Percentiles rank a stretch among this genome's conserved stretches.
Conservation (phyloP, 2,113 vertebrate genomes). For the Megaceryle maxima region DNA sequence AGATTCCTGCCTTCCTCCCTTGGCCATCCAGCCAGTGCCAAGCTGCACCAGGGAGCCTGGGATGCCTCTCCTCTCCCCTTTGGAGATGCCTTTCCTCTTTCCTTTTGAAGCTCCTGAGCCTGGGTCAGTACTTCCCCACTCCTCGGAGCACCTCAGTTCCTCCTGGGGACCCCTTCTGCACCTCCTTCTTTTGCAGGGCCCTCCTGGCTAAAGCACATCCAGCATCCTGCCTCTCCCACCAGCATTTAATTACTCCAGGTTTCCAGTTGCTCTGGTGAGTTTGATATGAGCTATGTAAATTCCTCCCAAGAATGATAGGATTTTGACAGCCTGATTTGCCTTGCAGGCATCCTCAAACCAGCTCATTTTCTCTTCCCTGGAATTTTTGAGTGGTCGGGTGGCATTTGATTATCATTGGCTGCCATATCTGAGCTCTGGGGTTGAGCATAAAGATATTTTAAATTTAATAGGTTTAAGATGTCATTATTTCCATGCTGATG, state of each 20-base stretch:
- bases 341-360: constrained; percentile 66
- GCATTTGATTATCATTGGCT: constrained; percentile 73
- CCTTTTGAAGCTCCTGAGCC: background rate
- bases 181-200: background rate
- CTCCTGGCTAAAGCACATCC: background rate
- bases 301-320: constrained; percentile 62
- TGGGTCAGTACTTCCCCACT: background rate
- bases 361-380: constrained; percentile 68
- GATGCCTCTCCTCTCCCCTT: background rate
- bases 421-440: constrained; percentile 60
- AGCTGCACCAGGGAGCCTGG: fast-evolving
- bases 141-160: fast-evolving
- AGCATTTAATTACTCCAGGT: constrained; percentile 65
- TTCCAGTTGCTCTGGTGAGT: constrained; percentile 56
- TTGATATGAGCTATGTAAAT: constrained; percentile 70
- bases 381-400: constrained; percentile 67
- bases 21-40: fast-evolving
- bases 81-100: background rate
- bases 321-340: constrained; percentile 71
- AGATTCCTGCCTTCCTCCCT: background rate
- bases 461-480: constrained; percentile 72
- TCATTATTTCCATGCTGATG: constrained; percentile 70
- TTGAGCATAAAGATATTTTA: constrained; percentile 69
- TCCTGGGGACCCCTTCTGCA: background rate
- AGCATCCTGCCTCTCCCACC: background rate